phyloP scores from a whole-genome alignment of 2,888 invertebrate species.

The Calliscelio sp. region DNA sequence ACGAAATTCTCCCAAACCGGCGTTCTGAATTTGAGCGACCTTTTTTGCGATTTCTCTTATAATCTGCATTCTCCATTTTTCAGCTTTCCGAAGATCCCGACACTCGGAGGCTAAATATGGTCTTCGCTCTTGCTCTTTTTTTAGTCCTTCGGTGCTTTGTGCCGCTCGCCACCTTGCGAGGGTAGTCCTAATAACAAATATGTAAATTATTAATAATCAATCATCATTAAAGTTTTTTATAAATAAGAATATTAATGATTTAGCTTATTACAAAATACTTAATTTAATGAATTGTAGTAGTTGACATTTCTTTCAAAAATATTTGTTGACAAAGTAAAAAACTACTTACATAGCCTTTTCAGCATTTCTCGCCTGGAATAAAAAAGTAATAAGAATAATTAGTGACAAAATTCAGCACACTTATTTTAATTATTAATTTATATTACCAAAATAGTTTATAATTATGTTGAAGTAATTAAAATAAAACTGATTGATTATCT shows the following conservation, averaged over 20 bases:
- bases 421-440: no score
- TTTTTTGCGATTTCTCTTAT: constrained; percentile 99
- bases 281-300: no score
- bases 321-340: no score
- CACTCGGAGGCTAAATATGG: constrained; percentile 99
- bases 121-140: constrained; percentile 92
- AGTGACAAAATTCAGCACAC: no score
- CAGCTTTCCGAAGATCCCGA: constrained; percentile 95
- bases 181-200: constrained; percentile 90
- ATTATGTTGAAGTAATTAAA: no score
- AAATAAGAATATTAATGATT: constrained; percentile 45
- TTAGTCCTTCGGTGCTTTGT: constrained; percentile 95
- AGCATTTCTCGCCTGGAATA: constrained; percentile 89
- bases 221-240: no score
- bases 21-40: constrained; percentile 99
- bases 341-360: constrained; percentile 92
- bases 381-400: constrained; percentile 47
- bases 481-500: no score
- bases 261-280: no score
- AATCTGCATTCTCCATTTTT: constrained; percentile 98
- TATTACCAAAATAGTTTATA: no score
- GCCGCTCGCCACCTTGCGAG: constrained; percentile 99
- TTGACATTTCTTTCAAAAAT: no score
- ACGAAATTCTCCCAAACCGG: constrained; percentile 99
- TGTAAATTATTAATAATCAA: no score